Evolutionary conservation across 2,113 vertebrate species (phyloP).

Genomic region (Melanerpes formicivorus): DNA sequence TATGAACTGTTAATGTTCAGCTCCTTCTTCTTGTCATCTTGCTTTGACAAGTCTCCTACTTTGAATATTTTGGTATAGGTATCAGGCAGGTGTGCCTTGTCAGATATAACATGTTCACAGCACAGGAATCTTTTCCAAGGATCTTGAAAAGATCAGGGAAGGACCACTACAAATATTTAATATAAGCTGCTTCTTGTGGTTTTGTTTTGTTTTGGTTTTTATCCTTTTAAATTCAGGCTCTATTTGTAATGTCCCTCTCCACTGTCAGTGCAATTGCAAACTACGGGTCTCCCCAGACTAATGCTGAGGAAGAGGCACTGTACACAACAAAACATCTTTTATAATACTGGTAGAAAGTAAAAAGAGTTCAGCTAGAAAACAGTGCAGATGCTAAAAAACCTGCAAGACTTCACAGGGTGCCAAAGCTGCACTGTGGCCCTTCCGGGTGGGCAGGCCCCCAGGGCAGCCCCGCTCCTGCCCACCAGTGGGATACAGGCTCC

Average conservation of each 20-base stretch:
- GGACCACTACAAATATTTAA: neutral
- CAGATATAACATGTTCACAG: neutral
- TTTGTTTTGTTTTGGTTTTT: neutral
- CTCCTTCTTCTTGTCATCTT: neutral
- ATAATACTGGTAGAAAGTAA: neutral
- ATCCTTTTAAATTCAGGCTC: neutral
- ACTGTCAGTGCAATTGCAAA: neutral
- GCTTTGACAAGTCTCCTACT: neutral
- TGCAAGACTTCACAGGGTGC: rapidly evolving
- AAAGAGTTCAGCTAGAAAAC: neutral
- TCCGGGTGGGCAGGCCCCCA: rapidly evolving
- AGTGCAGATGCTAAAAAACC: neutral
- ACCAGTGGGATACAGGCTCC: neutral
- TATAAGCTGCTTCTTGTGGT: neutral
- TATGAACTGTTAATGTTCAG: constrained; percentile 35
- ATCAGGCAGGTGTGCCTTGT: neutral
- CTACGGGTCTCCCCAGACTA: neutral
- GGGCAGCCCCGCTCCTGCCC: neutral
- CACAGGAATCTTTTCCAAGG: neutral
- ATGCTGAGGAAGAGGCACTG: neutral
- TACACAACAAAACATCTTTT: neutral
- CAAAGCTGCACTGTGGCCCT: neutral
- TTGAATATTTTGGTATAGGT: constrained; percentile 18
- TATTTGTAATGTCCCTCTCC: neutral
- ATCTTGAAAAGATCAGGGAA: neutral